Base-by-base conservation (phyloP, 1,140 invertebrate genomes). In the Lepidurus packardi region DNA sequence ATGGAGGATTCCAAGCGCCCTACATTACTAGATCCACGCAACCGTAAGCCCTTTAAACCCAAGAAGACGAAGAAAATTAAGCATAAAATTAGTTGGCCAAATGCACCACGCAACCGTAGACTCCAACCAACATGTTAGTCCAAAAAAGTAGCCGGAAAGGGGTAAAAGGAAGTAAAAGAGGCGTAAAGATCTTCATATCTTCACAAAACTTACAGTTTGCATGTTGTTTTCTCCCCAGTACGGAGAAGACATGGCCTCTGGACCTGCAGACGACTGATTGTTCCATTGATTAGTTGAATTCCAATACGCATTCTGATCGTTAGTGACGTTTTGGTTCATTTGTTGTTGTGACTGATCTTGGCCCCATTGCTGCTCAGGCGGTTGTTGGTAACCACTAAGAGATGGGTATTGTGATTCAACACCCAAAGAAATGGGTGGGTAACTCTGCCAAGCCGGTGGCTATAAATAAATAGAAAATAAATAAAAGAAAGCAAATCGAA, bases 21-120 rank as follows among this genome's bases (percentile, higher is more conserved):
- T 65, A 65, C 53, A 65, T 65, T 65, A 65, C 53, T 65, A 9
- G 53, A n/a, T 65, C 53, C 53, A 16, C 53, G 53, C 53, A 65
- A 65, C 53, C 53, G 53, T 65, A 65, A 65, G 53, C 53, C 53
- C 53, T 65, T 65, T 65, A 16, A 65, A 13, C 53, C 8, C 53
- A 16, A 13, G 16, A 13, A 65, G 21, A 65, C 53, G 53, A 65
- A 65, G 16, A 47, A 47, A 47, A 65, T n/a, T 13, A 8, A 65
- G 53, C 53, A 65, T 65, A 65, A 65, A 65, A 65, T 7, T 65
- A 7, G 53, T 65, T 65, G 21, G 53, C 13, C 53, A 13, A 9
- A 47, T 16, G 21, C 34, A 65, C 13, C 53, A 16, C 53, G 13
- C 16, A 9, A 65, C 8, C 53, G 13, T 1, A 65, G 21, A 7